phyloP scores from a whole-genome alignment of 2,113 vertebrate species.

The Thamnophis sirtalis region DNA sequence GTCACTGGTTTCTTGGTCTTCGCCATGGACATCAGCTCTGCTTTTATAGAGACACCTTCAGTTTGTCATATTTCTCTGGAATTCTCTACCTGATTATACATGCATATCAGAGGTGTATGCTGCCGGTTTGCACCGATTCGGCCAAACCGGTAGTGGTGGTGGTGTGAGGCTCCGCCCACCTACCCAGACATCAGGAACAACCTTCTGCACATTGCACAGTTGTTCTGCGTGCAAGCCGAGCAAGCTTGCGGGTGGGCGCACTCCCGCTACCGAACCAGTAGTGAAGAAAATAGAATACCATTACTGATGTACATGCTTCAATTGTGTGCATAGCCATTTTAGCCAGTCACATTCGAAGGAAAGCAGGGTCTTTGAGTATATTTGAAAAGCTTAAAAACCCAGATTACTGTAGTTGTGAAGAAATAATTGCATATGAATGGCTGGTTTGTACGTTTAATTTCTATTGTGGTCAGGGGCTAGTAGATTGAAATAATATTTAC shows the following conservation, averaged over 20 bases:
- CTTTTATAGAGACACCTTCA: not conserved
- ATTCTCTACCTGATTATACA: not conserved
- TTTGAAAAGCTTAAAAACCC: not conserved
- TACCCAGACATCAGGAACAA: no score
- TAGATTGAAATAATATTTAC: not conserved
- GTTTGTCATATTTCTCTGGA: not conserved
- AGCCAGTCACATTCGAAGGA: not conserved
- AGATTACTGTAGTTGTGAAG: not conserved
- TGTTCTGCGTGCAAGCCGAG: no score
- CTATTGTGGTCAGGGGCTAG: not conserved
- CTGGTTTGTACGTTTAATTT: not conserved
- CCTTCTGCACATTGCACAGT: no score
- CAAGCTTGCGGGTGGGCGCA: no score
- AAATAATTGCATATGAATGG: not conserved
- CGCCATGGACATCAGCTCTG: not conserved
- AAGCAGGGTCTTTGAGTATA: not conserved
- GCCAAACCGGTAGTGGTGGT: no score
- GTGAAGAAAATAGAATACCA: no score
- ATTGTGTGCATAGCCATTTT: not conserved
- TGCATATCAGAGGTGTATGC: not conserved
- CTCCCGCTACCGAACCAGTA: no score
- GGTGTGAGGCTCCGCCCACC: no score
- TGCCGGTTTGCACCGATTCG: no score
- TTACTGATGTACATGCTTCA: not conserved
- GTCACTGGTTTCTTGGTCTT: not conserved